Conservation (phyloP, 2,113 vertebrate species). For the Paraplagusia blochii region DNA sequence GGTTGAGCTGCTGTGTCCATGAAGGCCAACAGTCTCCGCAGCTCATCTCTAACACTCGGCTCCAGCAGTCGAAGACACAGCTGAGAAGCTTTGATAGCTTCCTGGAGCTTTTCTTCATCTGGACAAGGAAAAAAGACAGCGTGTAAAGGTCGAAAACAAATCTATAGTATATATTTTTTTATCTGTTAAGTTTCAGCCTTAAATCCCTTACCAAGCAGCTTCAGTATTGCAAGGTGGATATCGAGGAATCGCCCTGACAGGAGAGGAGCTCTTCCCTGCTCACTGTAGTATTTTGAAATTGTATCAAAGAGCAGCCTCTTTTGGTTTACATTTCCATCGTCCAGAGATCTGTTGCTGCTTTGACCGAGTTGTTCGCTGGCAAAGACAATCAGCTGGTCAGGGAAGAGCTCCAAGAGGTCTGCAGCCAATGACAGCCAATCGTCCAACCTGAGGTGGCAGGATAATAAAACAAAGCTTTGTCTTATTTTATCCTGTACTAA, state of each 20-base stretch:
- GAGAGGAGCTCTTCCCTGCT: slow-evolving; percentile 76
- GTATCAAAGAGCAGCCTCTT: slow-evolving; percentile 85
- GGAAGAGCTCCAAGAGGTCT: slow-evolving; percentile 86
- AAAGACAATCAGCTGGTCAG: slow-evolving; percentile 80
- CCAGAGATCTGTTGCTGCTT: slow-evolving; percentile 14
- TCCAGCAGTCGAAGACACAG: slow-evolving; percentile 79
- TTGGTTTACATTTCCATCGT: slow-evolving; percentile 32
- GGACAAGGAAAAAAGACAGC: background rate
- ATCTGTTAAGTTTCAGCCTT: background rate
- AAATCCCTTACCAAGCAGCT: slow-evolving; percentile 79
- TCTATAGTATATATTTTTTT: too few species aligned
- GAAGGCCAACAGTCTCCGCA: slow-evolving; percentile 76
- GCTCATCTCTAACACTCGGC: slow-evolving; percentile 73
- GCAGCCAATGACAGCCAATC: slow-evolving; percentile 79
- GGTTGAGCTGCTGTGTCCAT: slow-evolving; percentile 68
- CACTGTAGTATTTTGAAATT: slow-evolving; percentile 82
- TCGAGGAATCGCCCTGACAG: slow-evolving; percentile 75
- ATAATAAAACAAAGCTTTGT: background rate
- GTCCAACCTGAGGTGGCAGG: slow-evolving; percentile 69
- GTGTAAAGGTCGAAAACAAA: background rate
- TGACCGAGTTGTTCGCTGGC: slow-evolving; percentile 78
- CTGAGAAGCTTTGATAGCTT: slow-evolving; percentile 79
- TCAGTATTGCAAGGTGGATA: slow-evolving; percentile 78
- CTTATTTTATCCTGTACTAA: background rate
- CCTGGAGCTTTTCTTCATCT: slow-evolving; percentile 74